Evolutionary conservation across 2,888 invertebrate genomes (phyloP), one percentile per base, ranked within the genome.

Genomic region (Metopia argyrocephala): DNA sequence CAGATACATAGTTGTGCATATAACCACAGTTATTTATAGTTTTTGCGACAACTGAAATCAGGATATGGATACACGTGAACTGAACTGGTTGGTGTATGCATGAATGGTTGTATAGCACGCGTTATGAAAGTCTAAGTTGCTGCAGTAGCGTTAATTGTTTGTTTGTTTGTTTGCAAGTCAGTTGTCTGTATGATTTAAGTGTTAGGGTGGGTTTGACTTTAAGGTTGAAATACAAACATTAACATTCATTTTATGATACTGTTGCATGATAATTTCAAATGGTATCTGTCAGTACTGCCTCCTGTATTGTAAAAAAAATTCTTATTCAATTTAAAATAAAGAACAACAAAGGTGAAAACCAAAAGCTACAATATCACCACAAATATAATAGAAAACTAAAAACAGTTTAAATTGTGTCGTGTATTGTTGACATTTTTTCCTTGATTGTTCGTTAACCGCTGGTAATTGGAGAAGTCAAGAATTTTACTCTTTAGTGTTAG

Each of bases 91-190:
- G 45, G 82, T 82, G 71, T 28, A 50, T 54, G 70, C 25, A 25
- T n/a, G 66, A 27, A 12, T 50, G 52, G n/a, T 20, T 20, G 45
- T 27, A 46, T 70, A 76, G 66, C 79, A 76, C 71, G 57, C 27
- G 45, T 81, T 78, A 78, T 73, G 75, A 79, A 76, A 80, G 79
- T 78, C 69, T 82, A 83, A 84, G 83, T 79, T 62, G 52, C 61
- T 18, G 71, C 18, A 62, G 52, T 23, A 64, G 69, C 87, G 89
- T 90, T 89, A 89, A 90, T 89, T 89, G 90, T 89, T 89, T 90
- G 87, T 89, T 89, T 88, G 88, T 89, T 86, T 88, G 86, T 89
- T 86, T 88, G 87, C n/a, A n/a, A n/a, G n/a, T n/a, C n/a, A n/a
- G n/a, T 88, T 89, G 88, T 88, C 88, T 87, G 86, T 89, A 88